phyloP scores from a whole-genome alignment of 1,140 invertebrate genomes.

The Drosophila nebulosa region DNA sequence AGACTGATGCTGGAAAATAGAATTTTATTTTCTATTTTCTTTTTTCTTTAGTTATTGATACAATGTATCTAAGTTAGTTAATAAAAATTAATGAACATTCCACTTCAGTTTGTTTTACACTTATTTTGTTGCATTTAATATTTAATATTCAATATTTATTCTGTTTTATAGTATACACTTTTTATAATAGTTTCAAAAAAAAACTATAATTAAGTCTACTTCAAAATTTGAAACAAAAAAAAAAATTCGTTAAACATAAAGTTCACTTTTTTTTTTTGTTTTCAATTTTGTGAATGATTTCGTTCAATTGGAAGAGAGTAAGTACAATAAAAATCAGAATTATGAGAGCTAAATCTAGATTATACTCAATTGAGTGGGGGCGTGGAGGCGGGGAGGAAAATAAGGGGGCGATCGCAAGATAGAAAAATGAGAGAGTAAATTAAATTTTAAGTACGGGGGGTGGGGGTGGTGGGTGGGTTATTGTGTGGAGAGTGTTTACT shows the following conservation, averaged over 20 bases:
- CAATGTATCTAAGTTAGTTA: too few species aligned
- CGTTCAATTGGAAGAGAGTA: neutral
- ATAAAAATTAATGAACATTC: neutral
- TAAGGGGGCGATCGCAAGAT: too few species aligned
- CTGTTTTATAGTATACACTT: constrained; percentile 60
- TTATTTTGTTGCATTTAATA: constrained; percentile 61
- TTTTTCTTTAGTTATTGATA: too few species aligned
- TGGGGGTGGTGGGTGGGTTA: neutral
- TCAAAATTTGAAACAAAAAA: neutral
- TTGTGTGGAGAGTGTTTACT: neutral
- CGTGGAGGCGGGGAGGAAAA: too few species aligned
- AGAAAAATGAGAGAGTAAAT: neutral
- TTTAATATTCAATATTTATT: constrained; percentile 67
- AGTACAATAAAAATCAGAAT: neutral
- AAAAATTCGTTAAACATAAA: constrained; percentile 1
- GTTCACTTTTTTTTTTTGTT: neutral
- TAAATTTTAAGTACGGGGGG: neutral
- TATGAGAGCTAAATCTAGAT: neutral
- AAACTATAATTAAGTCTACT: constrained; percentile 8
- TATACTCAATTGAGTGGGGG: neutral
- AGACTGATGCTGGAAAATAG: too few species aligned
- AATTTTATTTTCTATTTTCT: too few species aligned
- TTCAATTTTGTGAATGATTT: neutral
- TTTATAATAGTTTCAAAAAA: constrained; percentile 66
- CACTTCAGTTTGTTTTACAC: neutral